A percentile compares a stretch with the other conserved stretches of the same genome.
These are phyloP conservation scores for Aphidoletes aphidimyza DNA, from an alignment of 2,888 invertebrate species.

Conservation along the genomic window DNA sequence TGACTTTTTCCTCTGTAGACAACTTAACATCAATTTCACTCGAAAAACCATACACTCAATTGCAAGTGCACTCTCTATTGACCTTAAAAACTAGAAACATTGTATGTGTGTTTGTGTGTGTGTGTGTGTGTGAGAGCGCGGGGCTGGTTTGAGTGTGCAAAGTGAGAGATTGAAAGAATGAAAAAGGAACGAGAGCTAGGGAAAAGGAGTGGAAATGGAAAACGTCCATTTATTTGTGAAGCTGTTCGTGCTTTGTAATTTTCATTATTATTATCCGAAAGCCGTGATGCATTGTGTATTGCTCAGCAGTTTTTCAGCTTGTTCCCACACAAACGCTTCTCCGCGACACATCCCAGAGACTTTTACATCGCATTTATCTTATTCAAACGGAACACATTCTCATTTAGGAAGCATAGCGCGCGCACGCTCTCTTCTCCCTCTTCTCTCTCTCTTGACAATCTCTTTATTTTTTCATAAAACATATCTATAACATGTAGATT, in stretches of 20 bases:
- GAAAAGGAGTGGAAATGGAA: too few species aligned
- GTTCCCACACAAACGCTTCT: neutral
- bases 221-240: conserved; percentile 22
- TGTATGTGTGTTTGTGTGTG: too few species aligned
- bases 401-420: conserved; percentile 7
- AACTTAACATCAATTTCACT: conserved; percentile 49
- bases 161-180: too few species aligned
- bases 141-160: too few species aligned
- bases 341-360: neutral
- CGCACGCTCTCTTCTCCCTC: neutral
- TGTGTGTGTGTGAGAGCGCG: too few species aligned
- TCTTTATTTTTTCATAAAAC: neutral
- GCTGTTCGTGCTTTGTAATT: conserved; percentile 17
- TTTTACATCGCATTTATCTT: conserved; percentile 4
- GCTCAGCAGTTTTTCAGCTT: neutral
- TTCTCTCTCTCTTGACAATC: neutral
- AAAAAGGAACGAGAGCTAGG: too few species aligned
- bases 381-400: conserved; percentile 33
- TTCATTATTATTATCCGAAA: conserved; percentile 49
- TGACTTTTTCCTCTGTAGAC: conserved; percentile 22
- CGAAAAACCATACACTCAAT: conserved; percentile 41
- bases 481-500: too few species aligned
- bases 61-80: conserved; percentile 46
- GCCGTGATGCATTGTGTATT: neutral
- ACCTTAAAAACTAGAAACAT: conserved; percentile 47